These are phyloP conservation scores for Zaprionus capensis DNA, from an alignment of 1,140 invertebrate species.

Conservation along the genomic window DNA sequence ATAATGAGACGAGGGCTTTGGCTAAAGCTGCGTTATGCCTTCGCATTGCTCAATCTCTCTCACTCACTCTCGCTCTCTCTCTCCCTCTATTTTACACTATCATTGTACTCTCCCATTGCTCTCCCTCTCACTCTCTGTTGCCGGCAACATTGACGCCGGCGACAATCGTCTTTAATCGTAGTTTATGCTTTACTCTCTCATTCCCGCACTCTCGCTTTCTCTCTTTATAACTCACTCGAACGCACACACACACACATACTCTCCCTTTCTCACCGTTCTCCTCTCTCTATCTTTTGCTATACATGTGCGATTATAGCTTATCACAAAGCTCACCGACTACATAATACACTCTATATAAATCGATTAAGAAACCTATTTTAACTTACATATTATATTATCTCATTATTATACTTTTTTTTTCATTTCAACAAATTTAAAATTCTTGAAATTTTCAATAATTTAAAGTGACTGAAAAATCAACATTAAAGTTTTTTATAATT, in stretches of 20 bases:
- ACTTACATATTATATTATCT: slow-evolving; percentile 15
- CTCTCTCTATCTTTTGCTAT: background rate
- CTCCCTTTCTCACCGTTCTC: background rate
- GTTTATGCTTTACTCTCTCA: slow-evolving; percentile 62
- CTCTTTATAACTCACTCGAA: background rate
- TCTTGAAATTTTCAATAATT: background rate
- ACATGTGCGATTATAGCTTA: background rate
- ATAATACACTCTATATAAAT: slow-evolving; percentile 17
- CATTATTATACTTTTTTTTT: background rate
- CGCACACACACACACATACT: background rate
- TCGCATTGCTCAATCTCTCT: background rate
- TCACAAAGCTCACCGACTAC: slow-evolving; percentile 26
- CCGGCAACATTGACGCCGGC: slow-evolving; percentile 17
- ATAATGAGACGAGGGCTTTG: slow-evolving; percentile 45
- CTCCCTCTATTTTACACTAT: background rate
- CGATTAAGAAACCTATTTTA: background rate
- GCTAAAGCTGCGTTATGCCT: background rate
- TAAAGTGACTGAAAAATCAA: background rate
- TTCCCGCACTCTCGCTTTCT: slow-evolving; percentile 27
- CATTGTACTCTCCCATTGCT: background rate
- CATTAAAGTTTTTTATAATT: background rate
- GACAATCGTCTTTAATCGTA: slow-evolving; percentile 57
- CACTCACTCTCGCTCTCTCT: slow-evolving; percentile 2
- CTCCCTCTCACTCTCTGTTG: background rate
- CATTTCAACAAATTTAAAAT: background rate